Base-by-base conservation (phyloP, 2,888 invertebrate genomes). In the Aporophyla lueneburgensis region DNA sequence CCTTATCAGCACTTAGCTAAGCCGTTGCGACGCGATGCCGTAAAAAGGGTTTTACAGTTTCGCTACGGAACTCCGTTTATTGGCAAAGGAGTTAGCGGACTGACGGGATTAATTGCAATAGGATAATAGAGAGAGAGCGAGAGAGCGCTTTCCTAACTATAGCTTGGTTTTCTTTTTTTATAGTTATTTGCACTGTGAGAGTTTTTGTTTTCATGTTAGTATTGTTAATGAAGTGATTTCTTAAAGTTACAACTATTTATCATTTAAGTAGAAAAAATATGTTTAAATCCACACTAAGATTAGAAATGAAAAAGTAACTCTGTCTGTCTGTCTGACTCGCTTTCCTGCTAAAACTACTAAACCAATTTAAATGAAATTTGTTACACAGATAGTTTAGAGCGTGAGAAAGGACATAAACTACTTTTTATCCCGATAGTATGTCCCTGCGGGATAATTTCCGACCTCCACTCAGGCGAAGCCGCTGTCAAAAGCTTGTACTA, bases 1-100 rank as follows among this genome's bases (percentile, higher is more conserved):
- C 88, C 86, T 88, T 88, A 90, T 90, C 89, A 89, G 89, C 91
- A 89, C 89, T 89, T 83, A 85, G 91, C 85, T 89, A 85, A 90
- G 85, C 79, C 82, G 63, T 89, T 88, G 87, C 85, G 86, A 88
- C 83, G 86, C 86, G 86, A 87, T 75, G 78, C 87, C 86, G 89
- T 92, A 90, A 91, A 92, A 92, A 91, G 88, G 89, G 85, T 89
- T 90, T 86, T 88, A 85, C 88, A 89, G 89, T 91, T 90, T 87
- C 87, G 82, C 88, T 87, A 78, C 84, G 89, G 88, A 91, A 89
- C 88, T 83, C 84, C 85, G 90, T 89, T 91, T 93, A 93, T 93
- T 92, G 91, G 92, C 88, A 90, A 92, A 92, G 90, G 92, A 92
- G 91, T 93, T 93, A 91, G 86, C 83, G 83, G 83, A 68, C 85